Evolutionary conservation across 1,140 invertebrate species (phyloP).

Genomic region (Potamilus streckersoni): DNA sequence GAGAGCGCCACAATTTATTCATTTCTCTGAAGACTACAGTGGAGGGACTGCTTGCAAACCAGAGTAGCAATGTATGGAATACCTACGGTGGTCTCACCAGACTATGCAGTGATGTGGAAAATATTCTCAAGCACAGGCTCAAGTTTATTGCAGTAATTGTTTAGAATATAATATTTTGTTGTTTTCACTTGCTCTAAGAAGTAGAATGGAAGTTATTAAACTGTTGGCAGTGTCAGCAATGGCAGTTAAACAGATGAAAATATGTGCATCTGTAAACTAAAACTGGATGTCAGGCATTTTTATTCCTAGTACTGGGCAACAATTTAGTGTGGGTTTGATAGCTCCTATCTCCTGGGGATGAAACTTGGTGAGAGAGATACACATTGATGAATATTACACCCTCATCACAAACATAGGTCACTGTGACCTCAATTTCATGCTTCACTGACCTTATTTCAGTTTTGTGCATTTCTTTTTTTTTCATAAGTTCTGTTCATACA

Average conservation of each 20-base stretch:
- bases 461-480: no score
- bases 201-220: background rate
- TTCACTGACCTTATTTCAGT: background rate
- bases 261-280: no score
- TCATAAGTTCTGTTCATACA: no score
- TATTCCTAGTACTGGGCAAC: no score
- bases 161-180: slow-evolving; percentile 28
- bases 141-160: slow-evolving; percentile 71
- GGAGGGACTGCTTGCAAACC: slow-evolving; percentile 75
- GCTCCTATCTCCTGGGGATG: no score
- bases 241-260: no score
- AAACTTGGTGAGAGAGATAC: no score
- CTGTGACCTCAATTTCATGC: no score
- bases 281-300: no score
- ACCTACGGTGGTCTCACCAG: slow-evolving; percentile 76
- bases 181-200: background rate
- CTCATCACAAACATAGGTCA: no score
- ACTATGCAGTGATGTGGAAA: slow-evolving; percentile 73
- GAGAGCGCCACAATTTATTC: slow-evolving; percentile 8
- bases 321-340: no score
- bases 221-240: background rate
- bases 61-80: slow-evolving; percentile 76
- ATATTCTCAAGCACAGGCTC: slow-evolving; percentile 75
- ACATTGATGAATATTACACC: no score
- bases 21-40: slow-evolving; percentile 73